Evolutionary conservation across 1,140 invertebrate genomes (phyloP).

Genomic region (Melitaea cinxia): DNA sequence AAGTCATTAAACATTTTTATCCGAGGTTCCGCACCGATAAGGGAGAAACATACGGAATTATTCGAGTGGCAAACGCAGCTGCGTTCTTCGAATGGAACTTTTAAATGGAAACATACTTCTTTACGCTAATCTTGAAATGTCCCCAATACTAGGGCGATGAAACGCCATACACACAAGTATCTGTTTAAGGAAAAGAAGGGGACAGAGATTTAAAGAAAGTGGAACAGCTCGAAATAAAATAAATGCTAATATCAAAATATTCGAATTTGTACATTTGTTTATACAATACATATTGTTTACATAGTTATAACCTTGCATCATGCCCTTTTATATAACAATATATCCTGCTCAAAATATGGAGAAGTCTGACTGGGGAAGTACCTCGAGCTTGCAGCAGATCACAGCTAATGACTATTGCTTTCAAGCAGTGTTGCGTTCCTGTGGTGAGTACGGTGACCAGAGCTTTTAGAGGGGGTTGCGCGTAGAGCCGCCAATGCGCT

Average conservation of each 20-base stretch:
- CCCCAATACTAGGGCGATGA: constrained; percentile 52
- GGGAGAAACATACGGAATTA: constrained; percentile 28
- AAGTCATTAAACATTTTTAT: constrained; percentile 26
- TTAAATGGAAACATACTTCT: constrained; percentile 69
- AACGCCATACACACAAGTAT: constrained; percentile 52
- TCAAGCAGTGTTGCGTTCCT: too few relatives aligned
- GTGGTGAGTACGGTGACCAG: too few relatives aligned
- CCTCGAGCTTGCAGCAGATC: too few relatives aligned
- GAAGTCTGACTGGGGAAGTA: too few relatives aligned
- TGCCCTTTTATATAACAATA: too few relatives aligned
- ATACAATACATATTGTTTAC: too few relatives aligned
- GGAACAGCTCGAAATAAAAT: not conserved
- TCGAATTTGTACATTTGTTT: too few relatives aligned
- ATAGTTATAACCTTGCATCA: too few relatives aligned
- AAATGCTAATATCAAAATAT: not conserved
- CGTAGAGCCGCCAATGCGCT: too few relatives aligned
- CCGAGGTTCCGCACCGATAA: constrained; percentile 28
- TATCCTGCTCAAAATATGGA: too few relatives aligned
- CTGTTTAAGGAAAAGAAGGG: constrained; percentile 45
- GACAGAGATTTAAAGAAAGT: constrained; percentile 27
- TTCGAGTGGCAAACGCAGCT: constrained; percentile 40
- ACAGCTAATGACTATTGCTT: too few relatives aligned
- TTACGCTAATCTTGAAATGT: constrained; percentile 63
- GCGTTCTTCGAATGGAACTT: constrained; percentile 39
- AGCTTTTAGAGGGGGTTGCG: too few relatives aligned